A percentile compares a stretch with the other conserved stretches of the same genome.
phyloP scores from a whole-genome alignment of 2,113 vertebrate genomes.

The Epinephelus fuscoguttatus region DNA sequence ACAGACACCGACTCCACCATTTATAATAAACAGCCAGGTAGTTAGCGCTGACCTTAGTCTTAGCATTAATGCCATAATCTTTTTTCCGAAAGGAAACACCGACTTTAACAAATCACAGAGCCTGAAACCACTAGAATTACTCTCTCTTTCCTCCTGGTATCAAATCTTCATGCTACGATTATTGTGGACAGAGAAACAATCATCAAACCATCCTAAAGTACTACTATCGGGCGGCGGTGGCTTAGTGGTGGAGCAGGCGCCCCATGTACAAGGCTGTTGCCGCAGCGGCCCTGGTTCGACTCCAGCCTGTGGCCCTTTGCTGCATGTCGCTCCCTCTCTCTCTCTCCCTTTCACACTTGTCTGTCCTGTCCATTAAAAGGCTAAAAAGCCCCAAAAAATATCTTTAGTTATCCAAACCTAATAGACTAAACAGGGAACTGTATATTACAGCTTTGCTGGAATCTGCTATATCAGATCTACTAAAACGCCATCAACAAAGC shows the following conservation, averaged over 20 bases:
- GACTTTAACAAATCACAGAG: not conserved
- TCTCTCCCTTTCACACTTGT: too few species aligned
- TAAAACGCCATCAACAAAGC: too few species aligned
- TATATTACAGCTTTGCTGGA: not conserved
- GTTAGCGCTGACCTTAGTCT: not conserved
- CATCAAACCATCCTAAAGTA: not conserved
- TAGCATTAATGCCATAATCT: not conserved
- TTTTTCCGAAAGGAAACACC: not conserved
- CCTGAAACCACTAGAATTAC: not conserved
- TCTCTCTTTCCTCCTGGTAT: not conserved
- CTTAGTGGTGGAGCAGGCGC: too few species aligned
- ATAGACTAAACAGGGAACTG: not conserved
- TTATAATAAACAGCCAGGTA: conserved; percentile 21
- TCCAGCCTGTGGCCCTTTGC: too few species aligned
- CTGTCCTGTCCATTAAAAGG: too few species aligned
- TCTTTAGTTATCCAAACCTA: not conserved
- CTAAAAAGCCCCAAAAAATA: too few species aligned
- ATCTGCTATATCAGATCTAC: too few species aligned
- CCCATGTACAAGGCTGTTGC: too few species aligned
- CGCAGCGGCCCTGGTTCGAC: too few species aligned
- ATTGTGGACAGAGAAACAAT: not conserved
- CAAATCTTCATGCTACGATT: not conserved
- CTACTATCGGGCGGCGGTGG: too few species aligned
- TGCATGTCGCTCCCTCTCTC: too few species aligned
- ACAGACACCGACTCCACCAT: conserved; percentile 12